Conservation (phyloP, 1,140 invertebrate species). For the Rhagoletis pomonella region DNA sequence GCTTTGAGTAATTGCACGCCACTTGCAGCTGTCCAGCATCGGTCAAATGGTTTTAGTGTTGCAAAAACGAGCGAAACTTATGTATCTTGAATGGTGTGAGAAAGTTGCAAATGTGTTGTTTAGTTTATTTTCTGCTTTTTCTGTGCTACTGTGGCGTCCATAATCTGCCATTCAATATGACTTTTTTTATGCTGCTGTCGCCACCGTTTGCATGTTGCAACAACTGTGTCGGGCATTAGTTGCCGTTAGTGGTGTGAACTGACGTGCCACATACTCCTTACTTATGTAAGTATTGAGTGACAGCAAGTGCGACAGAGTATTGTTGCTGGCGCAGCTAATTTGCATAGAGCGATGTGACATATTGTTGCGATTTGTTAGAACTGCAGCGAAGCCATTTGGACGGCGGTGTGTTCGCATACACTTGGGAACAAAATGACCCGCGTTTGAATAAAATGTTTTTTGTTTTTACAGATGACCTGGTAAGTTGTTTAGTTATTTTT, state of each 20-base stretch:
- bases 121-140: neutral
- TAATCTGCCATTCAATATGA: slow-evolving; percentile 2
- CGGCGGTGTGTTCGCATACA: neutral
- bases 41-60: neutral
- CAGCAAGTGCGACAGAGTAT: neutral
- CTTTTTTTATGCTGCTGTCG: neutral
- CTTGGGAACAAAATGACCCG: neutral
- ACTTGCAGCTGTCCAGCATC: neutral
- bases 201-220: slow-evolving; percentile 12
- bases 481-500: too few species aligned
- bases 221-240: neutral
- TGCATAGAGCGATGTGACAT: slow-evolving; percentile 20
- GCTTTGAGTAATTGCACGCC: neutral
- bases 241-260: neutral
- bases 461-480: too few species aligned
- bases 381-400: neutral
- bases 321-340: neutral
- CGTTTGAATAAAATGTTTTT: too few species aligned
- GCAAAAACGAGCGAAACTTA: neutral
- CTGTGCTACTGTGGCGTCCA: neutral
- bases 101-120: neutral
- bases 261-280: neutral
- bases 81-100: slow-evolving; percentile 20
- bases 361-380: slow-evolving; percentile 11
- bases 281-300: neutral